Percentiles rank a stretch among this genome's conserved stretches.
These are phyloP conservation scores for Branchipolynoe longqiensis DNA, from an alignment of 2,888 invertebrate genomes.

Conservation along the genomic window DNA sequence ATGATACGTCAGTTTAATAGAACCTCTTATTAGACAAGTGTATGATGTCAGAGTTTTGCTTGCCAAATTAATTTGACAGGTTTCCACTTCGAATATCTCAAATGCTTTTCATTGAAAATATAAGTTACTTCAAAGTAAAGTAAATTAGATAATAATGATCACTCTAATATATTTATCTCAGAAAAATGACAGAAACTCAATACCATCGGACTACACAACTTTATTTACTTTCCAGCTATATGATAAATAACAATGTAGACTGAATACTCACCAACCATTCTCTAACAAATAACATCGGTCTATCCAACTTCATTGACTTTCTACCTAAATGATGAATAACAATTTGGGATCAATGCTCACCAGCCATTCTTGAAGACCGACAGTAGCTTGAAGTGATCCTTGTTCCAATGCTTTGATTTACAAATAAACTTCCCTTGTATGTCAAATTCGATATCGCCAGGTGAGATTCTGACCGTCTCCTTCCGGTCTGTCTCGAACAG, in stretches of 20 bases:
- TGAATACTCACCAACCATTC: neutral
- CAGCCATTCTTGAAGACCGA: conserved; percentile 78
- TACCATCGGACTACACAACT: neutral
- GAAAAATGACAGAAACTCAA: neutral
- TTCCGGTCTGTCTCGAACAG: conserved; percentile 72
- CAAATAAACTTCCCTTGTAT: conserved; percentile 75
- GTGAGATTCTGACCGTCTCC: conserved; percentile 73
- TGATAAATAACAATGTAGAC: neutral
- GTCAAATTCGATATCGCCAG: conserved; percentile 71
- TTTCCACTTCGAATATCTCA: no score
- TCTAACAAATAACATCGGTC: neutral
- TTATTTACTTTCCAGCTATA: neutral
- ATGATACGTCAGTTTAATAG: no score
- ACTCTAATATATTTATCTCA: no score
- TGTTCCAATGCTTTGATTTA: conserved; percentile 71
- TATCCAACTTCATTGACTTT: neutral
- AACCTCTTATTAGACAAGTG: no score
- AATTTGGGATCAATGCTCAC: conserved; percentile 67
- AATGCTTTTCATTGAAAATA: no score
- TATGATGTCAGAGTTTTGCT: no score
- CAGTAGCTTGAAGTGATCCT: conserved; percentile 74
- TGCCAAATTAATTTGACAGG: no score
- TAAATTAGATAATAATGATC: no score
- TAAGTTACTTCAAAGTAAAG: no score
- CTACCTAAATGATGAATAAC: neutral